Conservation (phyloP, 2,888 invertebrate genomes). For the Platerodrilus igneus region DNA sequence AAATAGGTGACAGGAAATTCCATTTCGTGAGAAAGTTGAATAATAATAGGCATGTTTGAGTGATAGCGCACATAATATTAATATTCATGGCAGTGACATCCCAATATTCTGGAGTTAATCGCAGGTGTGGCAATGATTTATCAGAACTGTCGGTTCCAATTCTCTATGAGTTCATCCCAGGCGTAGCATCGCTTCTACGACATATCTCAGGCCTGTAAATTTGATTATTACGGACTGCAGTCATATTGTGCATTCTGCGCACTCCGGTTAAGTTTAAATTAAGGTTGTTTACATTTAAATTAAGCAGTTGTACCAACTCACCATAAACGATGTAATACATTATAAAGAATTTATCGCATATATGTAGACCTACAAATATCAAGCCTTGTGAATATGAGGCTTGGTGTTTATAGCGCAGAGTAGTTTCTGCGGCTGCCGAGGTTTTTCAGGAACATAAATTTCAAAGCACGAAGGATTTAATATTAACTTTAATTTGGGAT, state of each 20-base stretch:
- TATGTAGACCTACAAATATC: constrained; percentile 2
- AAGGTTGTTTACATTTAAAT: constrained; percentile 25
- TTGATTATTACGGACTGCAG: constrained; percentile 21
- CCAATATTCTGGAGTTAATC: constrained; percentile 43
- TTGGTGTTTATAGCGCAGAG: too few species aligned
- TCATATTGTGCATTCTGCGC: constrained; percentile 18
- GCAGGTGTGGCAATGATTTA: constrained; percentile 45
- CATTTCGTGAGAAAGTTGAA: too few species aligned
- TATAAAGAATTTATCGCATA: constrained; percentile 1
- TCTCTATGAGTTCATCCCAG: constrained; percentile 39
- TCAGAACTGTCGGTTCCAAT: constrained; percentile 37
- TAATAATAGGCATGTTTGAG: constrained; percentile 21
- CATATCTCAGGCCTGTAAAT: constrained; percentile 30
- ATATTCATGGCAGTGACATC: constrained; percentile 44
- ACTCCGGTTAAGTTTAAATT: constrained; percentile 21
- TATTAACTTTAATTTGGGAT: too few species aligned
- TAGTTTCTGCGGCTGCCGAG: too few species aligned
- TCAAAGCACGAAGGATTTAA: too few species aligned
- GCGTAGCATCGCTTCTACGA: constrained; percentile 30
- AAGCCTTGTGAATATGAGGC: too few species aligned
- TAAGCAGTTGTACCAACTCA: constrained; percentile 16
- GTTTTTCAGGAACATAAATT: too few species aligned
- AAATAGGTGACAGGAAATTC: too few species aligned
- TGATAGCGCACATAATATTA: constrained; percentile 37
- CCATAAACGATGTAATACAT: constrained; percentile 9